phyloP scores from a whole-genome alignment of 1,140 invertebrate species.

The Aporrectodea caliginosa region DNA sequence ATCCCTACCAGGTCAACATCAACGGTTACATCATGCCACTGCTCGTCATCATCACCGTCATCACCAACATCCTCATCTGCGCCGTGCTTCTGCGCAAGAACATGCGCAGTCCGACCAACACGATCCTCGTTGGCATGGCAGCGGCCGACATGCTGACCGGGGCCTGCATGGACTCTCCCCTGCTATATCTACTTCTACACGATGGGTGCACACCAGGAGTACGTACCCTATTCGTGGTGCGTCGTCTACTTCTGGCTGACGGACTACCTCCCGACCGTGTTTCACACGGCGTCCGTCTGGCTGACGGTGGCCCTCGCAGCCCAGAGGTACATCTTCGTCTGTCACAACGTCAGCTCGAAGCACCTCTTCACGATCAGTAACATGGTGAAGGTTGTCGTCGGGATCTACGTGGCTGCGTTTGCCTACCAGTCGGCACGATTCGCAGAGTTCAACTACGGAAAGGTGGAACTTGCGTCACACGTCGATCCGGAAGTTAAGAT shows the following conservation, averaged over 20 bases:
- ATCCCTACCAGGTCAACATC: background rate
- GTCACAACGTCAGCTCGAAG: slow-evolving; percentile 64
- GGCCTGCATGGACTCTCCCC: slow-evolving; percentile 74
- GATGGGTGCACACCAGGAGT: background rate
- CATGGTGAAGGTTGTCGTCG: background rate
- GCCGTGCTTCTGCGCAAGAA: slow-evolving; percentile 61
- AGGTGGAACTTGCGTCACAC: background rate
- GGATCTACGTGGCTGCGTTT: background rate
- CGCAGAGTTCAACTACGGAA: slow-evolving; percentile 16
- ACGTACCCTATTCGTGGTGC: background rate
- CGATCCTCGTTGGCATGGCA: slow-evolving; percentile 72
- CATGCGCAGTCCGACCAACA: slow-evolving; percentile 57
- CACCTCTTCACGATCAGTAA: slow-evolving; percentile 1
- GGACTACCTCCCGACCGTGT: slow-evolving; percentile 57
- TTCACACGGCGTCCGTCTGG: background rate
- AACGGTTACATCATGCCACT: slow-evolving; percentile 65
- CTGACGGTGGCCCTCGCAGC: background rate
- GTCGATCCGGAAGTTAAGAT: slow-evolving; percentile 8
- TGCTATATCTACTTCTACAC: slow-evolving; percentile 3
- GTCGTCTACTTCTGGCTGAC: slow-evolving; percentile 8
- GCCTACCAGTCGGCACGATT: slow-evolving; percentile 31
- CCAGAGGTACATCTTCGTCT: slow-evolving; percentile 73
- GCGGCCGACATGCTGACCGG: slow-evolving; percentile 83
- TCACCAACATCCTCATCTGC: slow-evolving; percentile 56
- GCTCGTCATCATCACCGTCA: slow-evolving; percentile 73